phyloP scores from a whole-genome alignment of 1,140 invertebrate species.

The Platyscapa corneri region DNA sequence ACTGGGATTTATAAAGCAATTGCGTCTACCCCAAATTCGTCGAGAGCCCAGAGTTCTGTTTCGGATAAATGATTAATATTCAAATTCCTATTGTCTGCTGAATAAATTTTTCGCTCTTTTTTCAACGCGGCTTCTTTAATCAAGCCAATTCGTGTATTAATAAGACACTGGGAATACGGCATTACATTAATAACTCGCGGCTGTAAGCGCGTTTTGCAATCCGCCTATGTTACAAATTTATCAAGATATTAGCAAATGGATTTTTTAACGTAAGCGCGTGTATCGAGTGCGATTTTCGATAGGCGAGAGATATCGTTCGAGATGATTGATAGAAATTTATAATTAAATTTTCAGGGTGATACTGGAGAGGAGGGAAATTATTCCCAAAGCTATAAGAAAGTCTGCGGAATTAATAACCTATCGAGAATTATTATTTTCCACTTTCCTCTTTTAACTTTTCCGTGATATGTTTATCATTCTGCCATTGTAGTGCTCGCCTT shows the following conservation, averaged over 20 bases:
- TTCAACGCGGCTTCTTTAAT: background rate
- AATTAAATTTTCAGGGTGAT: no score
- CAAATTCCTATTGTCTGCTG: background rate
- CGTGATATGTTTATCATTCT: no score
- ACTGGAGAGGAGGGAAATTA: no score
- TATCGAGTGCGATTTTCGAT: background rate
- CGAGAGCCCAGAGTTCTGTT: background rate
- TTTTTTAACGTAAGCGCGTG: background rate
- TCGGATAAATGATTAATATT: background rate
- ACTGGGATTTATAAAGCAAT: background rate
- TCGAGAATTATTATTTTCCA: no score
- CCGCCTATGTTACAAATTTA: no score
- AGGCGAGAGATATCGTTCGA: background rate
- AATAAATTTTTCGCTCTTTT: no score
- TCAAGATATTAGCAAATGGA: background rate
- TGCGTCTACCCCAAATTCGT: background rate
- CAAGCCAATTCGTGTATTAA: background rate
- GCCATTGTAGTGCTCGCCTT: no score
- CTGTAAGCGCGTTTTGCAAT: background rate
- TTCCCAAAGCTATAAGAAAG: no score
- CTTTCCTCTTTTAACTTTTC: no score
- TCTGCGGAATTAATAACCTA: no score
- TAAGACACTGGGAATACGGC: background rate
- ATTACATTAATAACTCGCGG: background rate
- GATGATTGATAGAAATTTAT: background rate